These are phyloP conservation scores for Hermatobates lingyangjiaoensis DNA, from an alignment of 1,140 invertebrate genomes.

Conservation along the genomic window DNA sequence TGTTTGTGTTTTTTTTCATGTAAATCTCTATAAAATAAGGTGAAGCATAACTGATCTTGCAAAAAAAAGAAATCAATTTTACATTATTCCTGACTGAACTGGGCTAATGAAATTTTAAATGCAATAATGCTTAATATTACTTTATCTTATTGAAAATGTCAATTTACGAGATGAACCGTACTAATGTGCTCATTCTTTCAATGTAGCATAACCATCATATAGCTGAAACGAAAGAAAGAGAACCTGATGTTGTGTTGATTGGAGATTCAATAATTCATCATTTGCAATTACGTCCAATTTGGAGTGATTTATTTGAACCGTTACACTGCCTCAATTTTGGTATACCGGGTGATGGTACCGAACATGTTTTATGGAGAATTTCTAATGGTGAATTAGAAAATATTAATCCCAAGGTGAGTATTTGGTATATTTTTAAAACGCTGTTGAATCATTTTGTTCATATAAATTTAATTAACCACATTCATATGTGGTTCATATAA, in stretches of 20 bases:
- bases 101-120: constrained; percentile 1
- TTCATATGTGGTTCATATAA: no score
- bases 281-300: constrained; percentile 56
- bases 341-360: constrained; percentile 67
- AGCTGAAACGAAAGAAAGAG: constrained; percentile 58
- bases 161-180: background rate
- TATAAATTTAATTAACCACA: no score
- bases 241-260: constrained; percentile 78
- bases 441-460: no score
- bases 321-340: constrained; percentile 73
- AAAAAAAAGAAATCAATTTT: no score
- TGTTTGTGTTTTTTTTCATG: no score
- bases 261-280: constrained; percentile 70
- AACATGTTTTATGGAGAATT: constrained; percentile 76
- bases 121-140: background rate
- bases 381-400: constrained; percentile 72
- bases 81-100: no score
- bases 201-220: constrained; percentile 66
- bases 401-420: constrained; percentile 65
- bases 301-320: constrained; percentile 47
- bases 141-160: background rate
- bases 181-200: constrained; percentile 8
- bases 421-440: no score
- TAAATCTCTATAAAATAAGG: no score
- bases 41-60: no score